phyloP scores from a whole-genome alignment of 1,140 invertebrate species.

The Drosophila sulfurigaster region DNA sequence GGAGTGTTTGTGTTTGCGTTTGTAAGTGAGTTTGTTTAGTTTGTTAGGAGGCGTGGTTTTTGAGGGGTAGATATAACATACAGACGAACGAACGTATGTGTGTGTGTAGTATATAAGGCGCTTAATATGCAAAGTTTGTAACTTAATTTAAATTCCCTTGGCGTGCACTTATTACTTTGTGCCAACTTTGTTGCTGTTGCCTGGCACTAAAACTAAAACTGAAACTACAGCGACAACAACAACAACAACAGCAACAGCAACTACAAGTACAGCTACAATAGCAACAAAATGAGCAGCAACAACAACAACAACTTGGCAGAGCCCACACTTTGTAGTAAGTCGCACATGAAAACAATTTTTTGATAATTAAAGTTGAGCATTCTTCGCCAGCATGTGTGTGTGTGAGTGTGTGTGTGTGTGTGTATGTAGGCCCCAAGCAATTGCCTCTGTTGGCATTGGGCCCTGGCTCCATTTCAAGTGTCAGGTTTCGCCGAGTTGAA shows the following conservation, averaged over 20 bases:
- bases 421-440: constrained; percentile 28
- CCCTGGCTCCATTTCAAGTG: constrained; percentile 56
- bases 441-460: constrained; percentile 50
- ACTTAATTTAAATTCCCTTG: constrained; percentile 64
- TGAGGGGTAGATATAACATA: not conserved
- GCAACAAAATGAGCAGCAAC: constrained; percentile 3
- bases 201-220: constrained; percentile 49
- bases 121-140: constrained; percentile 65
- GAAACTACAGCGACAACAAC: constrained; percentile 35
- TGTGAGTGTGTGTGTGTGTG: constrained; percentile 5
- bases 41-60: not conserved
- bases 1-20: constrained; percentile 33
- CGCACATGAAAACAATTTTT: constrained; percentile 63
- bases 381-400: constrained; percentile 17
- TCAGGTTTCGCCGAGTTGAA: constrained; percentile 46
- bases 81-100: not conserved
- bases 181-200: constrained; percentile 45
- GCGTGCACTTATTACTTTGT: constrained; percentile 60
- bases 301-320: constrained; percentile 44
- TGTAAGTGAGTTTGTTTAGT: constrained; percentile 42
- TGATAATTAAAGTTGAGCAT: constrained; percentile 62
- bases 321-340: constrained; percentile 48
- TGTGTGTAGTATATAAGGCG: constrained; percentile 37
- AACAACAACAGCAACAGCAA: constrained; percentile 7
- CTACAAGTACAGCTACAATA: constrained; percentile 2